Percentiles rank a stretch among this genome's conserved stretches.
Conservation (phyloP, 1,140 invertebrate species). For the Bicyclus anynana region DNA sequence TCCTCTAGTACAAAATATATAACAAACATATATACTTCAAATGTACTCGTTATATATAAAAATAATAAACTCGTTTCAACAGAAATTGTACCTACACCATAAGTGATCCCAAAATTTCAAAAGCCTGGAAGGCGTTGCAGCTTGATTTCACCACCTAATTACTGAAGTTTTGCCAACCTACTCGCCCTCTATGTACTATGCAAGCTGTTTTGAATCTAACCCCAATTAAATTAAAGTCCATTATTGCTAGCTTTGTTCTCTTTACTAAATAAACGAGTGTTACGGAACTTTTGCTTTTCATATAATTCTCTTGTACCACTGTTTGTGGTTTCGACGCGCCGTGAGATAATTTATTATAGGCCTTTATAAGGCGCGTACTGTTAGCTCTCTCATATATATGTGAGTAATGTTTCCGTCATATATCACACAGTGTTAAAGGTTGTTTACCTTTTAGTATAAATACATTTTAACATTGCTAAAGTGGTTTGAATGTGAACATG, state of each 20-base stretch:
- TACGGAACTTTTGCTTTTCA: constrained; percentile 4
- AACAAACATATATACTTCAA: no score
- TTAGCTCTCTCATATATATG: not conserved
- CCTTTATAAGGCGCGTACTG: constrained; percentile 1
- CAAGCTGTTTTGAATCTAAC: not conserved
- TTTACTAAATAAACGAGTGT: constrained; percentile 4
- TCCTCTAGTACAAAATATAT: no score
- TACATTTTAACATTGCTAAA: not conserved
- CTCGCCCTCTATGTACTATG: not conserved
- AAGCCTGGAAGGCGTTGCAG: not conserved
- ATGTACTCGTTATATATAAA: no score
- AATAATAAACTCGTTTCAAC: no score
- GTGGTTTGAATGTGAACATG: not conserved
- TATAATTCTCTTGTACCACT: constrained; percentile 3
- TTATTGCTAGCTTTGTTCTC: not conserved
- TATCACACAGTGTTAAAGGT: not conserved
- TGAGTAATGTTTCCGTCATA: constrained; percentile 3
- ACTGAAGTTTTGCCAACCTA: not conserved
- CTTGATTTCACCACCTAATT: constrained; percentile 2
- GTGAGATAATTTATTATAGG: constrained; percentile 8
- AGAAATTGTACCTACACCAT: no score
- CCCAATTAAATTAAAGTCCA: not conserved
- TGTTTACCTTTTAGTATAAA: not conserved
- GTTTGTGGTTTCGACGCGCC: constrained; percentile 5
- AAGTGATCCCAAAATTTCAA: not conserved